These are phyloP conservation scores for Chaetorhynchus papuensis DNA, from an alignment of 2,113 vertebrate genomes.

Conservation along the genomic window DNA sequence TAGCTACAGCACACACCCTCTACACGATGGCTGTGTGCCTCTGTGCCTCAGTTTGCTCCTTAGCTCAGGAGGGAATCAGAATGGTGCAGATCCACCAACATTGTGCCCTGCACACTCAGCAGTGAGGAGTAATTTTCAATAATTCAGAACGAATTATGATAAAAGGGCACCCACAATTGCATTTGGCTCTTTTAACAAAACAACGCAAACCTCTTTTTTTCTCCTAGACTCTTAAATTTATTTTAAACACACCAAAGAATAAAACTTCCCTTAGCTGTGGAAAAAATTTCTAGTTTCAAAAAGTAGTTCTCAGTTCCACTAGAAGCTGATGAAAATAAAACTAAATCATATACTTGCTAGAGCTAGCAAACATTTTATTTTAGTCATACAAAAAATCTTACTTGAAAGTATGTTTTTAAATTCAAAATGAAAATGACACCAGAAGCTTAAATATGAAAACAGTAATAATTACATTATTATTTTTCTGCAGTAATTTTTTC, in stretches of 20 bases:
- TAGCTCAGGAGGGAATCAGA: background rate
- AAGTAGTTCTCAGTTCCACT: background rate
- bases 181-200: background rate
- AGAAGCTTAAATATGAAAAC: background rate
- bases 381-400: background rate
- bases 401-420: background rate
- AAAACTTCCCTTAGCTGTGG: background rate
- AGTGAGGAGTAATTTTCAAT: background rate
- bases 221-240: background rate
- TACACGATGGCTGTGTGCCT: rapidly evolving
- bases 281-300: background rate
- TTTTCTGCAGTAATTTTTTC: background rate
- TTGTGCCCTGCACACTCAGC: background rate
- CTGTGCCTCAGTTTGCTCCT: background rate
- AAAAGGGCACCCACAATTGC: background rate
- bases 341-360: background rate
- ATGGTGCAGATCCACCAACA: background rate
- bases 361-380: background rate
- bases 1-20: background rate
- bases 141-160: background rate
- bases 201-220: background rate
- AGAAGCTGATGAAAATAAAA: background rate
- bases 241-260: background rate
- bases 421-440: background rate
- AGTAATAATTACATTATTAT: background rate